phyloP scores from a whole-genome alignment of 2,888 invertebrate species.

The Rotaria macrura region DNA sequence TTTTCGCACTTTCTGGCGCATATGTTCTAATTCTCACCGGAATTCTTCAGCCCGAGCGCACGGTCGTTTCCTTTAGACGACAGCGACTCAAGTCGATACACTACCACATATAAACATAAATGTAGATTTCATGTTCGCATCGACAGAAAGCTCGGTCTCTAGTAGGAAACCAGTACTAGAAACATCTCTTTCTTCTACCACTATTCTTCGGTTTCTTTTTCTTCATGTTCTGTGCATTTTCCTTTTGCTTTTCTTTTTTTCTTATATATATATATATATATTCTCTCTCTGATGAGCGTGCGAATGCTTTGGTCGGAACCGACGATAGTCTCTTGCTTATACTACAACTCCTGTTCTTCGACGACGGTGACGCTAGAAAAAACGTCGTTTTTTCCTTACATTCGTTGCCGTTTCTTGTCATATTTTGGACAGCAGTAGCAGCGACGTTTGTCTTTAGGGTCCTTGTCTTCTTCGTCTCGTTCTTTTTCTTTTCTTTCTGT shows the following conservation, averaged over 20 bases:
- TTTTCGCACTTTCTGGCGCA: background rate
- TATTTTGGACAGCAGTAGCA: background rate
- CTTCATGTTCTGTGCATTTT: background rate
- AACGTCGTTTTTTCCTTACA: background rate
- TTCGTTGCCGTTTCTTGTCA: background rate
- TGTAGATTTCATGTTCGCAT: slow-evolving; percentile 1
- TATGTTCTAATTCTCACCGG: slow-evolving; percentile 9
- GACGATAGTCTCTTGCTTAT: background rate
- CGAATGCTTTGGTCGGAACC: background rate
- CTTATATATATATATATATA: background rate
- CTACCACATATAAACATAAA: background rate
- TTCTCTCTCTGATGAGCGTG: background rate
- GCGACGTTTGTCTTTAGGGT: background rate
- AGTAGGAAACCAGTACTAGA: background rate
- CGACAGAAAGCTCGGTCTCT: background rate
- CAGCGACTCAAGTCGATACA: background rate
- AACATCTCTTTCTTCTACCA: background rate
- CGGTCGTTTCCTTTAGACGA: slow-evolving; percentile 2
- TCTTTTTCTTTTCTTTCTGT: background rate
- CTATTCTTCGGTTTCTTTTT: background rate
- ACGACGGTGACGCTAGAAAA: background rate
- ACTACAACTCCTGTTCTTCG: background rate
- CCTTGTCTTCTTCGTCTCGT: background rate
- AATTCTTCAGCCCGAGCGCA: slow-evolving; percentile 9
- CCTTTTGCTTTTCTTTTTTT: background rate